Evolutionary conservation across 1,140 invertebrate species (phyloP).

Genomic region (Dreissena rostriformis): DNA sequence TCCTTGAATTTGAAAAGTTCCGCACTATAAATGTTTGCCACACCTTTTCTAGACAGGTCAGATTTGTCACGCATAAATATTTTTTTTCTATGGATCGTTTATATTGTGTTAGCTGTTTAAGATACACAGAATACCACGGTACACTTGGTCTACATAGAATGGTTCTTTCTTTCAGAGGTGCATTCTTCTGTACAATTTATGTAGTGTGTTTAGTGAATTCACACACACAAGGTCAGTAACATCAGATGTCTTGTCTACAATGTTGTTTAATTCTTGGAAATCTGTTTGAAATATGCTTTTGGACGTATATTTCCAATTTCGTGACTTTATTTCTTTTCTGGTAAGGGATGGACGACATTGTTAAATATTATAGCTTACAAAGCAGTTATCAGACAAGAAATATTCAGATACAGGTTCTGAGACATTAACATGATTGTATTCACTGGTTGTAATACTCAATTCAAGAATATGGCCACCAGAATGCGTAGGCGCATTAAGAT

Average conservation of each 20-base stretch:
- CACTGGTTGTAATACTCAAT: conserved; percentile 3
- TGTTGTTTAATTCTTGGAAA: neutral
- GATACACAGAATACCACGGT: conserved; percentile 28
- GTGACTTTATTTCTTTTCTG: neutral
- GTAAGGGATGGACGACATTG: neutral
- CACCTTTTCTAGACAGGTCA: neutral
- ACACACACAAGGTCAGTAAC: conserved; percentile 1
- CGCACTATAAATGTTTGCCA: neutral
- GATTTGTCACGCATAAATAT: conserved; percentile 3
- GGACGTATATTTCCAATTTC: conserved; percentile 22
- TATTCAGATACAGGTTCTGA: conserved; percentile 13
- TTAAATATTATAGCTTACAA: neutral
- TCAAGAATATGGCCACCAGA: conserved; percentile 8
- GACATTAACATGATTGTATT: neutral
- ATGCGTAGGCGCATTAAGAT: neutral
- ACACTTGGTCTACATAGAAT: conserved; percentile 8
- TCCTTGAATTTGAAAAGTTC: neutral
- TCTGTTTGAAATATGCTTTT: neutral
- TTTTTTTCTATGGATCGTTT: conserved; percentile 30
- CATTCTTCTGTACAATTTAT: neutral
- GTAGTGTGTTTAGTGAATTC: neutral
- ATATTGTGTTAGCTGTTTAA: conserved; percentile 20
- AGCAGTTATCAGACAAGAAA: conserved; percentile 14
- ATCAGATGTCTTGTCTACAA: neutral
- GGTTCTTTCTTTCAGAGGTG: no score